These are phyloP conservation scores for Pteropus rufus DNA, from an alignment of 2,797 vertebrate species.

Conservation along the genomic window DNA sequence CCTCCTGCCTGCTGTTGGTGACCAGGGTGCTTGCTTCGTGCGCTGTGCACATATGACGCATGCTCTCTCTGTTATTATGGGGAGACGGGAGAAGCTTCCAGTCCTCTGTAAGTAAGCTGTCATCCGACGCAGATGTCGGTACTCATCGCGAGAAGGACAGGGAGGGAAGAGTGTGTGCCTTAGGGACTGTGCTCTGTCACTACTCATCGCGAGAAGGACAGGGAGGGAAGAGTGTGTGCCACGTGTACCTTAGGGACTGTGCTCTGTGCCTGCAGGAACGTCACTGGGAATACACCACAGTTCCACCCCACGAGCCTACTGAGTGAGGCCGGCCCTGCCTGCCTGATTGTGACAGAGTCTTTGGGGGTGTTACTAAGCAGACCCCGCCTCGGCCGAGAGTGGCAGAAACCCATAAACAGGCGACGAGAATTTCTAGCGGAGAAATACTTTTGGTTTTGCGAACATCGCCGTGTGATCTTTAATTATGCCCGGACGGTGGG, in stretches of 20 bases:
- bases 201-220: neutral
- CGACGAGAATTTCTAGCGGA: neutral
- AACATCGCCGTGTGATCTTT: neutral
- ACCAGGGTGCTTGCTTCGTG: neutral
- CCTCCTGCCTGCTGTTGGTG: neutral
- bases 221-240: accelerated
- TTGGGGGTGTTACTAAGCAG: too few relatives aligned
- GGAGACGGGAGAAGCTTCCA: neutral
- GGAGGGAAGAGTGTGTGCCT: too few relatives aligned
- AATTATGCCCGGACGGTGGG: neutral
- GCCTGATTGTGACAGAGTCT: neutral
- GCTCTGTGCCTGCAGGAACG: neutral
- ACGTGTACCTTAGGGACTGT: too few relatives aligned
- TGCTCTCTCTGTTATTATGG: too few relatives aligned
- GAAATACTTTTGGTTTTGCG: neutral
- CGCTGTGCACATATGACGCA: accelerated
- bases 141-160: neutral
- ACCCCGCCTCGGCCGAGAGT: neutral
- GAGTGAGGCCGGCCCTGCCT: neutral
- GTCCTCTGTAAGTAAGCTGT: neutral
- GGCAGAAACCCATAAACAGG: neutral
- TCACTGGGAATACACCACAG: too few relatives aligned
- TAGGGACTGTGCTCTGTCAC: neutral
- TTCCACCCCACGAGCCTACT: accelerated
- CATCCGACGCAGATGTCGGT: too few relatives aligned